Evolutionary conservation across 2,888 invertebrate genomes (phyloP), one percentile per base, ranked within the genome.

Genomic region (Coelinius sp.): DNA sequence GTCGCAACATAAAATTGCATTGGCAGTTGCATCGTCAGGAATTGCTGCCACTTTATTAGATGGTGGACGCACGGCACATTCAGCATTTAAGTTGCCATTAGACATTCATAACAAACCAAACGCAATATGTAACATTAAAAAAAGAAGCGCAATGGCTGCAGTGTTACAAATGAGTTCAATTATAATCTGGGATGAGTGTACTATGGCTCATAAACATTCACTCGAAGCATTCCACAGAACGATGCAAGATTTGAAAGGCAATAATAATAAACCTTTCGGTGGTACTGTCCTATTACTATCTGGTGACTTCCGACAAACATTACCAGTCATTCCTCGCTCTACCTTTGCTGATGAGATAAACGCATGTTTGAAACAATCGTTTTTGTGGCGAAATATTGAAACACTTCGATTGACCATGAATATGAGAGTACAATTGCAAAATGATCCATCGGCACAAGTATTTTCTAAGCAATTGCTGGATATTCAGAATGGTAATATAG

Each of bases 341-440:
- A 73, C 70, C 7, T 35, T 7, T 24, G 66, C 66, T 14, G 73
- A 73, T 70, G 62, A 70, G 22, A 73, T 73, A 12, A 65, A 69
- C 20, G 72, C 49, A 22, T 68, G 59, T 35, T 65, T 73, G 17
- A 74, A 72, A 70, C 38, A 24, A 77, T 78, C 73, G 24, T 35
- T 22, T 46, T 62, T 78, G 49, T 78, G 76, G 76, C 70, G 75
- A 20, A 38, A 53, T 70, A 67, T 70, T 52, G 41, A 70, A 70
- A 70, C 7, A 63, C 1, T 73, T 1, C 69, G 71, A n/a, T 75
- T 83, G 53, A 79, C 24, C 69, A 63, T 76, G 74, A 82, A 82
- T 66, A 81, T 81, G 79, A 78, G 78, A 53, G 77, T 80, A 44
- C 75, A 78, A 76, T 68, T 82, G 75, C 78, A 76, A 62, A 75